Evolutionary conservation across 2,113 vertebrate species (phyloP), one percentile per base, ranked within the genome.

Genomic region (Mormyrus lacerda): DNA sequence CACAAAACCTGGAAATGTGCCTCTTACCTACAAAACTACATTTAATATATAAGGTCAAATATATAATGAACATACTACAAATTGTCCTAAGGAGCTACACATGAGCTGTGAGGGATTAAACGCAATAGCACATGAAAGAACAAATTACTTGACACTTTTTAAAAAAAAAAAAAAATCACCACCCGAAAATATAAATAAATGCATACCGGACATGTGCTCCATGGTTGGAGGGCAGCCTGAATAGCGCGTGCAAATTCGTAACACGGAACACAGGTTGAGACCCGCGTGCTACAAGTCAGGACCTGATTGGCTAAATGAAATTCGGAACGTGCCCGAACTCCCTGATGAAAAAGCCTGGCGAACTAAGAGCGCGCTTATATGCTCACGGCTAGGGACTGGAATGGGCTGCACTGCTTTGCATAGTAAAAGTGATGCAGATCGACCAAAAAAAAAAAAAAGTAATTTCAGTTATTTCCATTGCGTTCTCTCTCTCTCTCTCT

Each of bases 361-460:
- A 42, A 19, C 19, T 65, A 51, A 24, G 55, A 21, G n/a, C 15
- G 11, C 9, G 4, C 1, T 27, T 5, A 24, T 87, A 48, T 17
- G 48, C 21, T 53, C 35, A 50, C 35, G 88, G 17, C 27, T 11
- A 47, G 39, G 17, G n/a, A 24, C 39, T 47, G 31, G 10, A 31
- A 73, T 88, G 50, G 53, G 86, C 93, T 91, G 93, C 93, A 94
- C 93, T 95, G 94, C 95, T 94, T 94, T 95, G 95, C 94, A 95
- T 95, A 95, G 94, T 94, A 94, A 93, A 92, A 93, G 93, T 94
- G 93, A 93, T 93, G 93, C 93, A 93, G 92, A 91, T 93, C 90
- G 87, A 89, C 90, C 90, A 55, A 21, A 21, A 55, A 55, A 55
- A 55, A 19, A 11, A 48, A 13, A 15, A 50, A 90, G 90, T 89